Evolutionary conservation across 1,140 invertebrate genomes (phyloP).

Genomic region (Drosophila trapezifrons): DNA sequence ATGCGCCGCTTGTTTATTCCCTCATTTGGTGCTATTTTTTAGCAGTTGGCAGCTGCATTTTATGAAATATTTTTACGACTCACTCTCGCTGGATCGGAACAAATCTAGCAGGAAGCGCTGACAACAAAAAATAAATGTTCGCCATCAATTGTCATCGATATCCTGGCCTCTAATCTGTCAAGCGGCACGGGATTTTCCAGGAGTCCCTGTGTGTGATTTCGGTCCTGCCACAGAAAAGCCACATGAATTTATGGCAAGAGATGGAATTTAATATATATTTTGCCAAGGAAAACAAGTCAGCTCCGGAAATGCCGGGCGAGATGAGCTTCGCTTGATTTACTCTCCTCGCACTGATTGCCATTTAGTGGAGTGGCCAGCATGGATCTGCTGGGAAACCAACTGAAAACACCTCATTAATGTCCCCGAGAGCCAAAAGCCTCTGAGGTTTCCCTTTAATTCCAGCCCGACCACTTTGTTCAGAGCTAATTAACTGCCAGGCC

Average conservation of each 20-base stretch:
- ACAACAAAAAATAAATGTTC: constrained; percentile 19
- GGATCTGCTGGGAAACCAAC: background rate
- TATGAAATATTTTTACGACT: constrained; percentile 46
- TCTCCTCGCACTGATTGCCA: constrained; percentile 21
- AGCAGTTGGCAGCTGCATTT: constrained; percentile 31
- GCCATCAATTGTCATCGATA: constrained; percentile 48
- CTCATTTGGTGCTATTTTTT: constrained; percentile 27
- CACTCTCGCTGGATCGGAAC: constrained; percentile 22
- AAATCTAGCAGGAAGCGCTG: constrained; percentile 16
- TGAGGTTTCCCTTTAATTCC: constrained; percentile 21
- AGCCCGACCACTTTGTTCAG: constrained; percentile 19
- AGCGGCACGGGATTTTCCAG: constrained; percentile 23
- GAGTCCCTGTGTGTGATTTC: constrained; percentile 20
- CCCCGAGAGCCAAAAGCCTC: constrained; percentile 5
- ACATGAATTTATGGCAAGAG: constrained; percentile 49
- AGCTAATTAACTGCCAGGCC: constrained; percentile 39
- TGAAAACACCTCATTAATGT: constrained; percentile 15
- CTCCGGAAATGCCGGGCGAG: constrained; percentile 19
- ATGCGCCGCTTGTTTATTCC: constrained; percentile 27
- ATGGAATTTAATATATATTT: constrained; percentile 55
- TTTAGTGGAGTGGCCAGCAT: constrained; percentile 12
- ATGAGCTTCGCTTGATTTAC: constrained; percentile 16
- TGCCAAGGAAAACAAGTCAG: constrained; percentile 23
- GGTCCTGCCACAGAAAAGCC: constrained; percentile 39
- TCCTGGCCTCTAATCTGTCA: constrained; percentile 38